A percentile compares a stretch with the other conserved stretches of the same genome.
phyloP scores from a whole-genome alignment of 2,797 vertebrate species.

The Thamnophis elegans region DNA sequence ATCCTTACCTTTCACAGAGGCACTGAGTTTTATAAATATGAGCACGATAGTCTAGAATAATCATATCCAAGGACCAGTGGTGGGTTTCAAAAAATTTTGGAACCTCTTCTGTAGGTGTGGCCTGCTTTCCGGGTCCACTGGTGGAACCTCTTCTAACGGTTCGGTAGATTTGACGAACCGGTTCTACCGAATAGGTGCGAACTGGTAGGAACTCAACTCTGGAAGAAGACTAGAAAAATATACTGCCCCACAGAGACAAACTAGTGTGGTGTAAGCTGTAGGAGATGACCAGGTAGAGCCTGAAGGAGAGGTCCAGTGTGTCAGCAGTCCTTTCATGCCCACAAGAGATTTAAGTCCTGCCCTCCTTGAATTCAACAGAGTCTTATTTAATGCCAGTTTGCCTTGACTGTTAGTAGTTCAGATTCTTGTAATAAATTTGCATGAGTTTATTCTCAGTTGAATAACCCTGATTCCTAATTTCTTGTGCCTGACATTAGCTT shows the following conservation, averaged over 20 bases:
- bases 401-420: not conserved
- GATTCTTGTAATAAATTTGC: not conserved
- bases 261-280: not conserved
- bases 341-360: not conserved
- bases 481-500: rapidly evolving
- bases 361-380: not conserved
- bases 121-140: too few species aligned
- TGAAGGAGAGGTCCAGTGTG: not conserved
- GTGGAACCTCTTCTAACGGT: too few species aligned
- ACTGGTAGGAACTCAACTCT: too few species aligned
- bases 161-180: too few species aligned
- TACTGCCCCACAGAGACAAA: not conserved
- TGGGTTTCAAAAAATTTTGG: too few species aligned
- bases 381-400: not conserved
- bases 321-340: not conserved
- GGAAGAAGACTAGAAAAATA: not conserved
- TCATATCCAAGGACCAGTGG: too few species aligned
- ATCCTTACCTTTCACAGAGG: too few species aligned
- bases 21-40: too few species aligned
- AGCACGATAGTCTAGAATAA: too few species aligned
- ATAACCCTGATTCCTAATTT: not conserved
- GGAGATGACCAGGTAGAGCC: not conserved
- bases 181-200: too few species aligned
- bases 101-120: too few species aligned
- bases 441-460: not conserved